Percentiles rank a stretch among this genome's conserved stretches.
phyloP scores from a whole-genome alignment of 2,113 vertebrate genomes.

The Hippocampus mohnikei region DNA sequence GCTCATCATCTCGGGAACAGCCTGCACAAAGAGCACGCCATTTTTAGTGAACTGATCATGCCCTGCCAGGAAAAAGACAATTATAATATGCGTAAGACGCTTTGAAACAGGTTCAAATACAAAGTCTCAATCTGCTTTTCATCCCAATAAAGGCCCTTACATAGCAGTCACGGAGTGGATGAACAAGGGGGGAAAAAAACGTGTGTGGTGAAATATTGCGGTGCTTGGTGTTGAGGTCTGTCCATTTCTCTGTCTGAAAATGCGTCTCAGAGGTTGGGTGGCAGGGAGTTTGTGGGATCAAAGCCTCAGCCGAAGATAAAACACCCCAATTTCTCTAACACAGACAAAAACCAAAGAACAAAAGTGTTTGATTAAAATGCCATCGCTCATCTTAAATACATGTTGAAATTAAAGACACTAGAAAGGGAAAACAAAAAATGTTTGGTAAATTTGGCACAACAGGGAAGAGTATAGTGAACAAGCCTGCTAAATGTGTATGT shows the following conservation, averaged over 20 bases:
- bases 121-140: constrained; percentile 55
- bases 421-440: not conserved
- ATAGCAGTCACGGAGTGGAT: constrained; percentile 44
- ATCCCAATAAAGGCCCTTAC: constrained; percentile 49
- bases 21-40: constrained; percentile 43
- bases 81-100: constrained; percentile 49
- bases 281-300: constrained; percentile 34
- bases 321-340: constrained; percentile 26
- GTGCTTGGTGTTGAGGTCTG: constrained; percentile 50
- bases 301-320: constrained; percentile 56
- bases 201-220: constrained; percentile 57
- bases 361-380: constrained; percentile 1
- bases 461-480: too few relatives aligned
- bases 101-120: constrained; percentile 59
- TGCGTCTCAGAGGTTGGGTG: constrained; percentile 44
- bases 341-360: constrained; percentile 1
- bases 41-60: constrained; percentile 48
- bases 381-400: not conserved
- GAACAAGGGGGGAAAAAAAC: constrained; percentile 34
- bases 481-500: too few relatives aligned
- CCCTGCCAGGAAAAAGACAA: constrained; percentile 67
- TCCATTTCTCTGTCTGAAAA: constrained; percentile 56
- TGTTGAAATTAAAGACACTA: not conserved
- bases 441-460: too few relatives aligned
- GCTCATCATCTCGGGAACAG: constrained; percentile 54